Conservation (phyloP, 1,140 invertebrate species). For the Cydia splendana region DNA sequence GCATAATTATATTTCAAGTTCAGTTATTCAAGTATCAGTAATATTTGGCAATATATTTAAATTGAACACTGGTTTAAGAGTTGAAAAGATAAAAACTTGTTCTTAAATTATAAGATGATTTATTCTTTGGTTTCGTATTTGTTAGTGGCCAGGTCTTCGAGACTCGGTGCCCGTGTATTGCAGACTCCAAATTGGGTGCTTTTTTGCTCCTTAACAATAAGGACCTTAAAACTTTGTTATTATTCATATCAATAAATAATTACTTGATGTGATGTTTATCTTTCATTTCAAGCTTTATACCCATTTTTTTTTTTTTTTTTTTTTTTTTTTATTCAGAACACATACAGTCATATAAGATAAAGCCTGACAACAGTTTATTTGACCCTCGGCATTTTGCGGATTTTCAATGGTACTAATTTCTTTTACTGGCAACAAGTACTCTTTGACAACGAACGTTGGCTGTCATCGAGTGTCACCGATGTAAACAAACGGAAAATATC, state of each 20-base stretch:
- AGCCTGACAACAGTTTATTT: no score
- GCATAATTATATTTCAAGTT: neutral
- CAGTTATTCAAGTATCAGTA: neutral
- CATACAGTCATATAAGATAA: no score
- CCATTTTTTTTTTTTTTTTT: no score
- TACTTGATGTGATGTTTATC: neutral
- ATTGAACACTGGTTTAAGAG: neutral
- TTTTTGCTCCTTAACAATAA: neutral
- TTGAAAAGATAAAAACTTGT: neutral
- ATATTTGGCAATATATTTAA: no score
- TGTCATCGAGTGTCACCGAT: no score
- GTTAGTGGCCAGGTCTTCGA: neutral
- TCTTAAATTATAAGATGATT: neutral
- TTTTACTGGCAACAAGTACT: no score
- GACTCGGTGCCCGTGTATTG: neutral
- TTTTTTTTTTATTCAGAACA: no score
- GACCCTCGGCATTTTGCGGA: no score
- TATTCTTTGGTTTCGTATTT: conserved; percentile 2
- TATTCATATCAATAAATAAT: neutral
- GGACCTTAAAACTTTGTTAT: neutral
- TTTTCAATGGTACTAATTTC: no score
- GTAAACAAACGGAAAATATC: no score
- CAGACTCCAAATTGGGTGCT: neutral
- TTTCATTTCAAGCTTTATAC: neutral
- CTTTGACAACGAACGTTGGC: no score